Conservation (phyloP, 2,797 vertebrate species). For the Scolopax bukidnonensis region DNA sequence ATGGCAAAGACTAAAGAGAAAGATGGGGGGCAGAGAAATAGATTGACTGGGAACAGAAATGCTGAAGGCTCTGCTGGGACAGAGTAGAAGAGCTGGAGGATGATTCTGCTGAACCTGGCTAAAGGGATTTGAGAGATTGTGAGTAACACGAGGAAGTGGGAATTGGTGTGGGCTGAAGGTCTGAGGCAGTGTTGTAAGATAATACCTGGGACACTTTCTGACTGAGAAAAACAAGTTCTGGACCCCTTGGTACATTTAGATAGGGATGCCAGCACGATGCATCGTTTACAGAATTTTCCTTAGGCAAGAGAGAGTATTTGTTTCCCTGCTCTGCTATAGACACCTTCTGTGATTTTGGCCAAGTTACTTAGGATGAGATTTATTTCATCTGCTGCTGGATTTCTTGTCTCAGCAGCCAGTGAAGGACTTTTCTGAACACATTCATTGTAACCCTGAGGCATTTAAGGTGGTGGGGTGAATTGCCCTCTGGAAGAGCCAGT, state of each 20-base stretch:
- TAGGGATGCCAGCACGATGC: neutral
- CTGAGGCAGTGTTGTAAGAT: neutral
- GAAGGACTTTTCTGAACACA: neutral
- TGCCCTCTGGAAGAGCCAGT: neutral
- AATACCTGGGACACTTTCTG: neutral
- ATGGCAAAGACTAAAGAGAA: neutral
- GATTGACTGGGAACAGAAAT: neutral
- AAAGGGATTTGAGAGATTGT: neutral
- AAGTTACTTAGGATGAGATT: neutral
- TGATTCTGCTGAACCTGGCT: neutral
- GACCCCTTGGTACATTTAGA: neutral
- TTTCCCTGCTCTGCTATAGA: neutral
- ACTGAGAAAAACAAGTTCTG: neutral
- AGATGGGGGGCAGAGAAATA: neutral
- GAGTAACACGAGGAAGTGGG: neutral
- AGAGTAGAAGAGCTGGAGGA: neutral
- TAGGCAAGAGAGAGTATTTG: neutral
- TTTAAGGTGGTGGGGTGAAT: neutral
- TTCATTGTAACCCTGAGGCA: neutral
- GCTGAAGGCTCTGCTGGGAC: neutral
- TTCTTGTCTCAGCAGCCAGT: neutral
- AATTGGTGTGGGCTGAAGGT: neutral
- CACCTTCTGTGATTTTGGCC: neutral
- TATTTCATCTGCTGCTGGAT: neutral
- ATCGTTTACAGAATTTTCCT: neutral